phyloP scores from a whole-genome alignment of 2,888 invertebrate species.

The Dasysyrphus albostriatus region DNA sequence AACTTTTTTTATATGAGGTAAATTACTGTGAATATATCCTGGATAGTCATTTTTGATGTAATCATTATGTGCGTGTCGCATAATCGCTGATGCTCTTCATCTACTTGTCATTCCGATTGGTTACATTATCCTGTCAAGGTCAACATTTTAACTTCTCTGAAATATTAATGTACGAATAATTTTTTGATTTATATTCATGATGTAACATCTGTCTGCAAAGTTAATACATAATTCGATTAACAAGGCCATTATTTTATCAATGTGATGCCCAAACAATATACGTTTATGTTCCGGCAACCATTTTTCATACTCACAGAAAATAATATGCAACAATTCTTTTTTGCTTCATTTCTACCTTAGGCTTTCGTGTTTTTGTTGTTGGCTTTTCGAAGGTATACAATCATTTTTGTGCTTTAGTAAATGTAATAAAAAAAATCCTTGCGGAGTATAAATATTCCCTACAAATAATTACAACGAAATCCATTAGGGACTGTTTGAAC shows the following conservation, averaged over 20 bases:
- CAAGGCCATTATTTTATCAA: conserved; percentile 17
- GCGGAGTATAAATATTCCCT: conserved; percentile 25
- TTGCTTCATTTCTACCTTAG: background rate
- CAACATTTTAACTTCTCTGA: conserved; percentile 3
- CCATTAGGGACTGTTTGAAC: conserved; percentile 59
- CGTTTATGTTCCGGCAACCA: background rate
- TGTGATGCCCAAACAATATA: background rate
- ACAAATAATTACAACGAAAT: conserved; percentile 66
- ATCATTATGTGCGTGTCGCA: background rate
- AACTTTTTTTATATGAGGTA: background rate
- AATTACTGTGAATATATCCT: background rate
- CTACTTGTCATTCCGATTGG: conserved; percentile 8
- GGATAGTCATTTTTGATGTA: background rate
- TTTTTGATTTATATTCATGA: conserved; percentile 39
- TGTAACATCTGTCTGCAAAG: conserved; percentile 23
- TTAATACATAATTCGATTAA: conserved; percentile 34
- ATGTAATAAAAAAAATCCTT: conserved; percentile 9
- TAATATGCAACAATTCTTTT: conserved; percentile 25
- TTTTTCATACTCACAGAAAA: background rate
- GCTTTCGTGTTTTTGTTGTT: background rate
- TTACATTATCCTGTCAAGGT: conserved; percentile 11
- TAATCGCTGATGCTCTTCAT: background rate
- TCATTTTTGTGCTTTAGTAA: background rate
- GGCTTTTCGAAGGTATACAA: background rate
- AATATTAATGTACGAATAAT: background rate